Conservation (phyloP, 2,888 invertebrate genomes). For the Heliconius ethilla region DNA sequence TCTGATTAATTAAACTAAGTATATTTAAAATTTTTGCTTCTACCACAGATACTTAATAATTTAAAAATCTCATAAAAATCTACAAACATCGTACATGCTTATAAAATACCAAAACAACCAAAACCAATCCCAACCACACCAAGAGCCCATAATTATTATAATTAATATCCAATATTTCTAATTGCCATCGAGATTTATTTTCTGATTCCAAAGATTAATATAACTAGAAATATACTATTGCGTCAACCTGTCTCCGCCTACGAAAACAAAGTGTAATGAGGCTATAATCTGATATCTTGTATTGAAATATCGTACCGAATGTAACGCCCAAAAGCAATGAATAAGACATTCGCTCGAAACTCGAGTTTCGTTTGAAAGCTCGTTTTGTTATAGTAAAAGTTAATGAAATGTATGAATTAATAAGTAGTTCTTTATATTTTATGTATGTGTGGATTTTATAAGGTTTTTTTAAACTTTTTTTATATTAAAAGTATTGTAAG, state of each 20-base stretch:
- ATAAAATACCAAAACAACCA: slow-evolving; percentile 6
- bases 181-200: slow-evolving; percentile 47
- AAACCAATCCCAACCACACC: slow-evolving; percentile 30
- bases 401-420: background rate
- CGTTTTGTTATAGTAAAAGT: slow-evolving; percentile 30
- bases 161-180: slow-evolving; percentile 46
- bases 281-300: slow-evolving; percentile 68
- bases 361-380: slow-evolving; percentile 25
- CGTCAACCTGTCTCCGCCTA: slow-evolving; percentile 65
- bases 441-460: background rate
- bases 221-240: slow-evolving; percentile 54
- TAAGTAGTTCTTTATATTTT: background rate
- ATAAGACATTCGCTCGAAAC: slow-evolving; percentile 49
- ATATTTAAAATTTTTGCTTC: background rate
- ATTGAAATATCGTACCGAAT: slow-evolving; percentile 61
- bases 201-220: slow-evolving; percentile 51
- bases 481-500: no score
- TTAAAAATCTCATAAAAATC: background rate
- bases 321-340: slow-evolving; percentile 57
- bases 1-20: no score
- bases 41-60: background rate
- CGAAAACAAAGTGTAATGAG: slow-evolving; percentile 62
- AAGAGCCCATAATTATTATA: slow-evolving; percentile 42
- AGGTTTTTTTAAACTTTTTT: no score
- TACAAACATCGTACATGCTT: background rate